Evolutionary conservation across 2,797 vertebrate species (phyloP), one percentile per base, ranked within the genome.

Genomic region (Paedocypris micromegethes): DNA sequence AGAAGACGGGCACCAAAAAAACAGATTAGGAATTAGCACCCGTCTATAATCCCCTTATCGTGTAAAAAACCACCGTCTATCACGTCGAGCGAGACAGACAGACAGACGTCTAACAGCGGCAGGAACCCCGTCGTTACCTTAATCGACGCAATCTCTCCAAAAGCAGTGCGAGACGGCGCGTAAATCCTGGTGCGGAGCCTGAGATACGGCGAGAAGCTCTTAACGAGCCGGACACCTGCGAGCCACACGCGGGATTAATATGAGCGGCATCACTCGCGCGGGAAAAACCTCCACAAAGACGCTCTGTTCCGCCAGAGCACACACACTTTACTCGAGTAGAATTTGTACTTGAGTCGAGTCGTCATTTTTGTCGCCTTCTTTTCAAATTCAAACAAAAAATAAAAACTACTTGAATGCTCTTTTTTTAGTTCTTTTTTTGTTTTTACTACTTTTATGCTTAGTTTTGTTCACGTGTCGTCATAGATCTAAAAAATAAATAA

Each of bases 171-270:
- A 58, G 49, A 67, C 9, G 49, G 68, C 46, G 54, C 39, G 47
- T 63, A 39, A 72, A 3, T 53, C 64, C 71, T 64, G 62, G 59
- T 37, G 48, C 58, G 9, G 44, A 65, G 37, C 72, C 5, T 61
- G 72, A 78, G 75, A 75, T 69, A 60, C 66, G 62, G 71, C 42
- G 44, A 64, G 66, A 66, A 53, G 58, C 74, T 67, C 67, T 63
- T 49, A 77, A 77, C 72, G 66, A 77, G 56, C 60, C 71, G 65
- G 83, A 84, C 87, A 89, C 88, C 87, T 89, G 88, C 85, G 85
- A 66, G 78, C 77, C 84, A 83, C 85, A 88, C 89, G 79, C 87
- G 89, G 89, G 85, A 89, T 89, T 88, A 82, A 90, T 87, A 77
- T 70, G 76, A 77, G 76, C 5, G 38, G 76, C 74, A 72, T 77